Evolutionary conservation across 2,797 vertebrate species (phyloP).

Genomic region (Acipenser transmontanus): DNA sequence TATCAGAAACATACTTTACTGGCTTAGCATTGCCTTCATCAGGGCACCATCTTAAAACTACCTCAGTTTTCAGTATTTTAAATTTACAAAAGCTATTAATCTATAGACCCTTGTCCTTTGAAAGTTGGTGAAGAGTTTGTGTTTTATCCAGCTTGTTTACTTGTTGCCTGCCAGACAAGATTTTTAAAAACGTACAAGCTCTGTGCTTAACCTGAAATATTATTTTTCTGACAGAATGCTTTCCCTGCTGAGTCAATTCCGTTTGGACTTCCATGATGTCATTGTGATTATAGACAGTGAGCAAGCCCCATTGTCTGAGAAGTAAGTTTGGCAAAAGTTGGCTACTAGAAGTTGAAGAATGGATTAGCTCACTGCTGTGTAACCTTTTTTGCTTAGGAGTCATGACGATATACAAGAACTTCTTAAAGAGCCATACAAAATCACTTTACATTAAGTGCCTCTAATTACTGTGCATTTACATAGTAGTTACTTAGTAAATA

Average conservation of each 20-base stretch:
- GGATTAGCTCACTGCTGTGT: no score
- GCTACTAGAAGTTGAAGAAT: no score
- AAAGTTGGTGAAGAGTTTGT: not conserved
- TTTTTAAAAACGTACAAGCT: no score
- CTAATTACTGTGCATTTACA: not conserved
- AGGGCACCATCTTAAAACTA: no score
- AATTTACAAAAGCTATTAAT: no score
- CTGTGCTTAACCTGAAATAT: not conserved
- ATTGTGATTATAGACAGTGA: conserved; percentile 61
- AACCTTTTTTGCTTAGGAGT: no score
- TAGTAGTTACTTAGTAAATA: not conserved
- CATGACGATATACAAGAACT: no score
- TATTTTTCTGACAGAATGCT: conserved; percentile 44
- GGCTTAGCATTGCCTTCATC: no score
- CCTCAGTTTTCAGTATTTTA: no score
- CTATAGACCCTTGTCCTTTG: not conserved
- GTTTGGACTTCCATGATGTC: conserved; percentile 58
- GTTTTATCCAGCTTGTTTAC: not conserved
- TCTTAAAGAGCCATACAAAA: no score
- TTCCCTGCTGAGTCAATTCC: conserved; percentile 54
- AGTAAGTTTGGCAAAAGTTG: conserved; percentile 32
- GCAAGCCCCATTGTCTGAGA: conserved; percentile 48
- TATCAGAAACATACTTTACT: no score
- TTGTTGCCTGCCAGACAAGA: not conserved
- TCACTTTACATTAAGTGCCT: not conserved